phyloP scores from a whole-genome alignment of 2,797 vertebrate species.

The Lithobates sylvaticus region DNA sequence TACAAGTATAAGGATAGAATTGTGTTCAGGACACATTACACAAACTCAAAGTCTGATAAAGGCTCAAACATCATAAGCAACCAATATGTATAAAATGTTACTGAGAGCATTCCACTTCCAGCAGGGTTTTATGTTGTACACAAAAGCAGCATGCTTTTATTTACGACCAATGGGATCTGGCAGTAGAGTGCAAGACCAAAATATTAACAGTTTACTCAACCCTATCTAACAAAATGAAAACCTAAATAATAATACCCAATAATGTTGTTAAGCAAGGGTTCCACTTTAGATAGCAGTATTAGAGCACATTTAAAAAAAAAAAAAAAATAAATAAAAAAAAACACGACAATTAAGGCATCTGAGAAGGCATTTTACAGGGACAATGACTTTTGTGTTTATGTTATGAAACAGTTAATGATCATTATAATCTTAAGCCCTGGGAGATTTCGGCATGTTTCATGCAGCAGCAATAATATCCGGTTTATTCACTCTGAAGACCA shows the following conservation, averaged over 20 bases:
- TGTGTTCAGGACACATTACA: background rate
- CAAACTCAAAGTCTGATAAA: background rate
- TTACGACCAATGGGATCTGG: background rate
- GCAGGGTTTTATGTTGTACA: no score
- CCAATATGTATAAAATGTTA: no score
- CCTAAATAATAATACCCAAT: background rate
- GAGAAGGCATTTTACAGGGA: background rate
- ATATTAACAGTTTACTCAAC: background rate
- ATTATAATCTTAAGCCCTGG: slow-evolving; percentile 9
- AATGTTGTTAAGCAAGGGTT: no score
- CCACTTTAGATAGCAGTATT: background rate
- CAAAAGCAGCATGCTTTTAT: no score
- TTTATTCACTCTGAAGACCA: slow-evolving; percentile 50
- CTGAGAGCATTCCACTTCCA: no score
- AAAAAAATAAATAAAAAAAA: background rate
- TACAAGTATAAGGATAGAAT: slow-evolving; percentile 65
- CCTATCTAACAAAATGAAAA: background rate
- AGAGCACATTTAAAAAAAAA: background rate
- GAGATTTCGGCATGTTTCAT: slow-evolving; percentile 36
- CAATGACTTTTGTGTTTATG: slow-evolving; percentile 3
- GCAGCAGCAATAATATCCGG: slow-evolving; percentile 53
- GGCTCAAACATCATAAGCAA: no score
- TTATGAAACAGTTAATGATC: slow-evolving; percentile 3
- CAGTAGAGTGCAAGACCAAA: background rate
- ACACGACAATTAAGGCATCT: background rate